Percentiles rank a stretch among this genome's conserved stretches.
These are phyloP conservation scores for Agrilus planipennis DNA, from an alignment of 1,140 invertebrate species.

Conservation along the genomic window DNA sequence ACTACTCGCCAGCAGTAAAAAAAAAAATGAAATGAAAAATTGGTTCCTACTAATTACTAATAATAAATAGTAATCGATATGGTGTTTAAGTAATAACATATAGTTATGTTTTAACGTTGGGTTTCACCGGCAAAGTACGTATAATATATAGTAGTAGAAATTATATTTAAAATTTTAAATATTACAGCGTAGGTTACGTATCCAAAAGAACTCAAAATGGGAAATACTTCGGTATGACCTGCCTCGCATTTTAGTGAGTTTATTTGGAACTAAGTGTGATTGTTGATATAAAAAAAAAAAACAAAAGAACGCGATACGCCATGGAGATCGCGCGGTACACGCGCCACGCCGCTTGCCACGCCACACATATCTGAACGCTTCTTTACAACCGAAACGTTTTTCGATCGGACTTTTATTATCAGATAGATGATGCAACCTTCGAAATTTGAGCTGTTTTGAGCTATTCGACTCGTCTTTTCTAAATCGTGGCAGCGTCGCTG, in stretches of 20 bases:
- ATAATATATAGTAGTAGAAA: constrained; percentile 35
- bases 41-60: constrained; percentile 41
- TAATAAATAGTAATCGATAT: constrained; percentile 38
- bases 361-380: no score
- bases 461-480: no score
- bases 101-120: constrained; percentile 35
- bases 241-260: constrained; percentile 57
- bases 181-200: constrained; percentile 45
- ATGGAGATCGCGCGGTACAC: no score
- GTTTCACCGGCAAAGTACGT: constrained; percentile 34
- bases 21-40: constrained; percentile 28
- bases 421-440: no score
- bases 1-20: constrained; percentile 37
- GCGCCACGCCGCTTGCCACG: no score
- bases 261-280: constrained; percentile 59
- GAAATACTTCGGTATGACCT: constrained; percentile 49
- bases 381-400: no score
- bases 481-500: no score
- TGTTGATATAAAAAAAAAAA: constrained; percentile 44
- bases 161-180: constrained; percentile 38
- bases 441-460: no score
- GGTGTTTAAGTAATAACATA: constrained; percentile 34
- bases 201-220: constrained; percentile 59
- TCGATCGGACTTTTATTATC: no score
- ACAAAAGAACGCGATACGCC: no score